Evolutionary conservation across 2,888 invertebrate species (phyloP), one percentile per base, ranked within the genome.

Genomic region (Rhyacophila evoluta): DNA sequence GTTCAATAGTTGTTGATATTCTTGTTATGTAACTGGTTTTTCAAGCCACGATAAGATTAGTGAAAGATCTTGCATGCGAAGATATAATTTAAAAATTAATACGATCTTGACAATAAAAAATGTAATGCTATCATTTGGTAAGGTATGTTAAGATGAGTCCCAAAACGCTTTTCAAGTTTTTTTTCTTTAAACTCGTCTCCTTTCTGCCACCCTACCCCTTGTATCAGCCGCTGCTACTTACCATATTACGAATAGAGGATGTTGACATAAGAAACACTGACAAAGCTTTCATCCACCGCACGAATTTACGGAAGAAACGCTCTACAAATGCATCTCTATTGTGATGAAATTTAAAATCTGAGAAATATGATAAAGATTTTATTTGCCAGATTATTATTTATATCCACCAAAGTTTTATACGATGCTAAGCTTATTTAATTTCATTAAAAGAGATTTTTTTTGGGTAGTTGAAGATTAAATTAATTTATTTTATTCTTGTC

Each of bases 181-280:
- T 74, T 27, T 41, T 33, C 33, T 33, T 74, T 39, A 15, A 55
- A 55, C 74, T 25, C 55, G 55, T 8, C 10, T 55, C 19, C 55
- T 19, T 75, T 33, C 73, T 41, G 3, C 27, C 29, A 36, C 38
- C 71, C 15, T 25, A 10, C 10, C 19, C 36, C 38, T 68, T 37
- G 80, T 80, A 78, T 78, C 78, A 78, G 76, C 55, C 8, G 55
- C 78, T 67, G 41, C 77, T 71, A 68, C 79, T 81, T 81, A 79
- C 39, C 81, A 81, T 81, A 81, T 79, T 77, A 76, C 79, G 25
- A 67, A 67, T 74, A 37, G 76, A 75, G 36, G 77, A 69, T 81
- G 81, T 81, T 81, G 73, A 79, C 79, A 79, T 10, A 75, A 75
- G 72, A 78, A 55, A 75, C 69, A 69, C 71, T 70, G 74, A 19